Percentiles rank a stretch among this genome's conserved stretches.
These are phyloP conservation scores for Microtus richardsoni DNA, from an alignment of 2,113 vertebrate genomes.

Conservation along the genomic window DNA sequence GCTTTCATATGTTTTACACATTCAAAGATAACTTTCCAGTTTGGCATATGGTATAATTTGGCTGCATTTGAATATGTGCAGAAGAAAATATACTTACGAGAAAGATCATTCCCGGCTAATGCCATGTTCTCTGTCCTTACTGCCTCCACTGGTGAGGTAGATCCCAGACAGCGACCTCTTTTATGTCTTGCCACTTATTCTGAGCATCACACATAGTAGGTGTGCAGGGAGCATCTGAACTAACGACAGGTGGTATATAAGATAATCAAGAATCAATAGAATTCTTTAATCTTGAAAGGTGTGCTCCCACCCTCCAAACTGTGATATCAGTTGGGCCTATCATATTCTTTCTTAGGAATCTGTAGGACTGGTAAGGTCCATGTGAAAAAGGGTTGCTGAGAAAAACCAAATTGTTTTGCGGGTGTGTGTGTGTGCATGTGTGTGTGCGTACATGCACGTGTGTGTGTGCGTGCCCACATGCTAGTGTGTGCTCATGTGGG, in stretches of 20 bases:
- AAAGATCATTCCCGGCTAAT: background rate
- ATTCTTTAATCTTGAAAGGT: background rate
- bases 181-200: background rate
- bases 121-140: background rate
- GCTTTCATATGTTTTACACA: constrained; percentile 74
- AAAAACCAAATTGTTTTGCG: background rate
- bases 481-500: background rate
- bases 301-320: background rate
- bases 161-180: background rate
- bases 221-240: background rate
- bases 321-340: background rate
- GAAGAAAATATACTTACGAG: constrained; percentile 72
- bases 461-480: background rate
- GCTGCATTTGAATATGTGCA: constrained; percentile 66
- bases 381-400: background rate
- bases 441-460: rapidly evolving
- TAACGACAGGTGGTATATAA: background rate
- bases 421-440: too few relatives aligned
- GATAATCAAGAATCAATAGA: background rate
- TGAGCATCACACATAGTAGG: background rate
- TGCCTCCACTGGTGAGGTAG: background rate
- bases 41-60: constrained; percentile 47
- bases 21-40: constrained; percentile 64
- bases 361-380: background rate
- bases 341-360: background rate